Evolutionary conservation across 2,888 invertebrate species (phyloP), one percentile per base, ranked within the genome.

Genomic region (Cheilosia vernalis): DNA sequence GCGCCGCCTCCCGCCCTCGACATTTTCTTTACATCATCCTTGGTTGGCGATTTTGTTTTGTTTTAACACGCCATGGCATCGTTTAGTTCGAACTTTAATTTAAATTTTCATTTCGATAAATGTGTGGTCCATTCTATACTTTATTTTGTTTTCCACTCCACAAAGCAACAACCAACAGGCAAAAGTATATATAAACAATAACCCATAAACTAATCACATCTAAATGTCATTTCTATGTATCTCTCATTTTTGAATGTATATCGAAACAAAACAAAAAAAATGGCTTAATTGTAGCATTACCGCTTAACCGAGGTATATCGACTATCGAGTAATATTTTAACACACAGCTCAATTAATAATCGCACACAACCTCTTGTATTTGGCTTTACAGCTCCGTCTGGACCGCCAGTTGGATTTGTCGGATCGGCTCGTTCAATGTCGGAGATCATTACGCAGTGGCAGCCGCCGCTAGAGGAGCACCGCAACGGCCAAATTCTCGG

Each of bases 371-470:
- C 19, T 19, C 10, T 83, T 73, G 84, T 42, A 63, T 73, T 51
- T 51, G 21, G 74, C 27, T 47, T 79, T 89, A 47, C 92, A 98
- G 98, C 99, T 61, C 99, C 99, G 0, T 98, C 98, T 81, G 98
- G 98, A 33, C 97, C 99, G 2, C 99, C 99, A 0, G 94, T 97
- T 63, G 98, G 98, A 33, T 97, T 99, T 89, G 98, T 97, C 88
- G 99, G 98, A 5, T 98, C 98, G 0, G 98, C 99, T 0, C 94
- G 98, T 80, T 98, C 98, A 15, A 96, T 98, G 13, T 97, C 98
- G 0, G 98, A 98, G 92, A 98, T 99, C 81, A 98, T 98, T 89
- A 97, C 98, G 0, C 98, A 98, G 90, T 99, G 99, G 99, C 98
- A 98, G 90, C 97, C 98, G 30, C 99, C 99, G 0, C 93, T 97